Percentiles rank a stretch among this genome's conserved stretches.
Evolutionary conservation across 2,888 invertebrate species (phyloP).

Genomic region (Callinectes sapidus): DNA sequence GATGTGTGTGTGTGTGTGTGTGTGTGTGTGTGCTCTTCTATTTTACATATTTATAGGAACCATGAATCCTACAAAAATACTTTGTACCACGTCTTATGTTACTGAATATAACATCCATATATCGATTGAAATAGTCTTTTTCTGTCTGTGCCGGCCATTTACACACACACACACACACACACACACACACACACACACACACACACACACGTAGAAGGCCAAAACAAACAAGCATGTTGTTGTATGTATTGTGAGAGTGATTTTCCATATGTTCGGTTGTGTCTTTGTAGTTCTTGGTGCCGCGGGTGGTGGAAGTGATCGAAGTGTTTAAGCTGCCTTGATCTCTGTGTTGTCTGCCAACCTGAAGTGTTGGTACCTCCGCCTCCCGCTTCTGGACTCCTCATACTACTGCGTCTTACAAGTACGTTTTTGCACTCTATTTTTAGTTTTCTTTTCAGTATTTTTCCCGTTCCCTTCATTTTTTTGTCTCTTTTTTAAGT

Average conservation of each 20-base stretch:
- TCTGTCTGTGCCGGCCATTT: not conserved
- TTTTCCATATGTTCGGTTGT: constrained; percentile 8
- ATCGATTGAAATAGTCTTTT: not conserved
- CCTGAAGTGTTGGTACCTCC: constrained; percentile 5
- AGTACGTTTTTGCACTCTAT: not conserved
- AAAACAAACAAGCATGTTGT: not conserved
- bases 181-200: constrained; percentile 23
- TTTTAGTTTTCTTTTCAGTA: too few species aligned
- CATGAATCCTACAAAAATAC: not conserved
- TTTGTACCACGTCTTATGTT: not conserved
- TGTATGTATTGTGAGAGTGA: not conserved
- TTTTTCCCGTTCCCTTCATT: not conserved
- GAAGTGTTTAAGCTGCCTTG: constrained; percentile 5
- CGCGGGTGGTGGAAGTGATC: constrained; percentile 10
- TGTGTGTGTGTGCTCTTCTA: not conserved
- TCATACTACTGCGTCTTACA: not conserved
- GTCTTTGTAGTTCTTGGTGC: constrained; percentile 1
- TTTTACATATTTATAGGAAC: not conserved
- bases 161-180: not conserved
- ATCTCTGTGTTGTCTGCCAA: not conserved
- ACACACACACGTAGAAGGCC: not conserved
- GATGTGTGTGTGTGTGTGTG: not conserved
- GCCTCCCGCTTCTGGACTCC: not conserved
- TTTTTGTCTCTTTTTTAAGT: not conserved
- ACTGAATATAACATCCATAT: not conserved